Percentiles rank a stretch among this genome's conserved stretches.
Evolutionary conservation across 2,113 vertebrate genomes (phyloP).

Genomic region (Ginglymostoma cirratum): DNA sequence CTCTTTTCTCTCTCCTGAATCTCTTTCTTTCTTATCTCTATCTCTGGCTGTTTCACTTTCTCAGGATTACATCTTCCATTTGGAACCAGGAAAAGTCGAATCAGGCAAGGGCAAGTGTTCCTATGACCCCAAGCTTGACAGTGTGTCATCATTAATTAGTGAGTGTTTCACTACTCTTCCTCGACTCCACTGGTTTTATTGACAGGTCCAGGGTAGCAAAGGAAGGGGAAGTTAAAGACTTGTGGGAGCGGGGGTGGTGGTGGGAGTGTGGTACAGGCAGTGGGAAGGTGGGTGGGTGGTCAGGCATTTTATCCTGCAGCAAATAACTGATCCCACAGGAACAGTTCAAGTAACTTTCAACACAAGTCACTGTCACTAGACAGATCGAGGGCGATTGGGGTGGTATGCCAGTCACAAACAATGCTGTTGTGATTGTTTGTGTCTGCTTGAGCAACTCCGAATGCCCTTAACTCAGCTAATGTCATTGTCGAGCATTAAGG

Average conservation of each 20-base stretch:
- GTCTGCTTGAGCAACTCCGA: neutral
- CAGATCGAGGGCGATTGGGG: neutral
- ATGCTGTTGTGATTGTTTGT: neutral
- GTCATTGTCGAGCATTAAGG: neutral
- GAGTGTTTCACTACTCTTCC: conserved; percentile 53
- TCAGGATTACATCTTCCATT: conserved; percentile 92
- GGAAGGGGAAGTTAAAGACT: conserved; percentile 12
- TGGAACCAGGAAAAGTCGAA: conserved; percentile 91
- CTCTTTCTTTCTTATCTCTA: neutral
- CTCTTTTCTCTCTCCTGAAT: neutral
- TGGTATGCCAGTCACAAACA: conserved; percentile 6
- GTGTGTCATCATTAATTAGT: conserved; percentile 93
- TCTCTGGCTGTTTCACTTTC: conserved; percentile 39
- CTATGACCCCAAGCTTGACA: conserved; percentile 95
- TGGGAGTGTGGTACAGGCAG: too few species aligned
- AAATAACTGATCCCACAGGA: neutral
- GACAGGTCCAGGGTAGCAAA: neutral
- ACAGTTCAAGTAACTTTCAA: neutral
- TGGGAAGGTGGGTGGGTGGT: neutral
- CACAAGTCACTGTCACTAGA: neutral
- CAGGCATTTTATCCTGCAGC: conserved; percentile 9
- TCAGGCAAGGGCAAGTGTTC: conserved; percentile 98
- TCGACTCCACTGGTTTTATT: neutral
- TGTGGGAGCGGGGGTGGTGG: neutral
- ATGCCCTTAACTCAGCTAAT: neutral